Conservation (phyloP, 1,140 invertebrate genomes). For the Carposina sasakii region DNA sequence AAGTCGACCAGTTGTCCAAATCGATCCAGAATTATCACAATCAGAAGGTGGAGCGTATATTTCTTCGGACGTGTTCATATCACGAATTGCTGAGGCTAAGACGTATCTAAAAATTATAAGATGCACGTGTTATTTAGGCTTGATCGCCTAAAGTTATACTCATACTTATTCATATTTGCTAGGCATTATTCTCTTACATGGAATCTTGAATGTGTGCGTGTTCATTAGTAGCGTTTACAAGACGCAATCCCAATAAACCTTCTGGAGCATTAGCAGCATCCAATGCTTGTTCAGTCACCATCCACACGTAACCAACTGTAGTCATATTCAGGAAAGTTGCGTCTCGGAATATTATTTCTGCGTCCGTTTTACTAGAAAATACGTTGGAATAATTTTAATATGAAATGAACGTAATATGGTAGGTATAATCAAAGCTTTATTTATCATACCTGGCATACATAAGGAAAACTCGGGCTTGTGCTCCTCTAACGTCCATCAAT, state of each 20-base stretch:
- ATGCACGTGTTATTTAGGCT: background rate
- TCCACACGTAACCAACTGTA: conserved; percentile 94
- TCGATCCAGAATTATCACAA: conserved; percentile 90
- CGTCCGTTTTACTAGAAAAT: conserved; percentile 87
- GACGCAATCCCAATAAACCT: conserved; percentile 88
- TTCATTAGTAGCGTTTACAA: conserved; percentile 92
- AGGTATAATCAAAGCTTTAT: no score
- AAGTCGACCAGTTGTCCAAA: conserved; percentile 91
- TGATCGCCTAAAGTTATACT: background rate
- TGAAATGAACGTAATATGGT: no score
- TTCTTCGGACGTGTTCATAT: conserved; percentile 88
- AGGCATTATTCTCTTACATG: conserved; percentile 75
- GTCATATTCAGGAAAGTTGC: conserved; percentile 92
- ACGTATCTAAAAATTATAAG: conserved; percentile 75
- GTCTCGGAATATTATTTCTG: conserved; percentile 91
- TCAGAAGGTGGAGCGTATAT: conserved; percentile 91
- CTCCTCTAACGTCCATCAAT: conserved; percentile 85
- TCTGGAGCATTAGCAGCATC: conserved; percentile 88
- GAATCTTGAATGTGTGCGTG: conserved; percentile 90
- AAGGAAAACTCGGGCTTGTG: conserved; percentile 92
- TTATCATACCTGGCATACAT: conserved; percentile 95
- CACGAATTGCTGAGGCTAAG: conserved; percentile 87
- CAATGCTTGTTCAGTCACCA: conserved; percentile 95
- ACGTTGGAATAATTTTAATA: no score
- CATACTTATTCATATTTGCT: background rate